A percentile compares a stretch with the other conserved stretches of the same genome.
Conservation (phyloP, 2,888 invertebrate genomes). For the Microdon myrmicae region DNA sequence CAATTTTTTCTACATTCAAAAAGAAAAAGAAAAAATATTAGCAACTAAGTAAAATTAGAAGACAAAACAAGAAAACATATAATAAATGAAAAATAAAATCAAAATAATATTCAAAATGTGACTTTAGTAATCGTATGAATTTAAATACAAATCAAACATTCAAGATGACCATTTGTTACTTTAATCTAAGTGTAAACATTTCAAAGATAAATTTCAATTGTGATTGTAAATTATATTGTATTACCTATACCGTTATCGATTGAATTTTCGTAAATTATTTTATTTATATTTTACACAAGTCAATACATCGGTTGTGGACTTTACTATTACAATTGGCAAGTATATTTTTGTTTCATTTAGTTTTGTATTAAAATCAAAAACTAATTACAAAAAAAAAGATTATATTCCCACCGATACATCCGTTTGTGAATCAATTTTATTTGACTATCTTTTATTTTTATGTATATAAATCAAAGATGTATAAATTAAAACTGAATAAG, state of each 20-base stretch:
- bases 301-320: slow-evolving; percentile 53
- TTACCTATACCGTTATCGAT: slow-evolving; percentile 7
- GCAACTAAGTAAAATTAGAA: slow-evolving; percentile 18
- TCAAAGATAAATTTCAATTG: too few species aligned
- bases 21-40: slow-evolving; percentile 21
- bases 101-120: not conserved
- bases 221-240: slow-evolving; percentile 22
- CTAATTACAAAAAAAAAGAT: slow-evolving; percentile 10
- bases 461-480: slow-evolving; percentile 58
- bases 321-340: slow-evolving; percentile 30
- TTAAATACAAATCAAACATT: too few species aligned
- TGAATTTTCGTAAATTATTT: not conserved
- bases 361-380: slow-evolving; percentile 6
- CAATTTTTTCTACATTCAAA: slow-evolving; percentile 53
- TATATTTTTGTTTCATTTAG: slow-evolving; percentile 6
- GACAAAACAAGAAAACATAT: slow-evolving; percentile 11
- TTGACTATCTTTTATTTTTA: slow-evolving; percentile 57
- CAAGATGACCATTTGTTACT: too few species aligned
- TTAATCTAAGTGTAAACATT: too few species aligned
- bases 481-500: slow-evolving; percentile 16
- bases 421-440: slow-evolving; percentile 43
- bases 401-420: slow-evolving; percentile 51
- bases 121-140: too few species aligned
- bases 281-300: slow-evolving; percentile 9
- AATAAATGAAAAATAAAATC: slow-evolving; percentile 23